Base-by-base conservation (phyloP, 2,113 vertebrate species). In the Gallinago jamesoni region DNA sequence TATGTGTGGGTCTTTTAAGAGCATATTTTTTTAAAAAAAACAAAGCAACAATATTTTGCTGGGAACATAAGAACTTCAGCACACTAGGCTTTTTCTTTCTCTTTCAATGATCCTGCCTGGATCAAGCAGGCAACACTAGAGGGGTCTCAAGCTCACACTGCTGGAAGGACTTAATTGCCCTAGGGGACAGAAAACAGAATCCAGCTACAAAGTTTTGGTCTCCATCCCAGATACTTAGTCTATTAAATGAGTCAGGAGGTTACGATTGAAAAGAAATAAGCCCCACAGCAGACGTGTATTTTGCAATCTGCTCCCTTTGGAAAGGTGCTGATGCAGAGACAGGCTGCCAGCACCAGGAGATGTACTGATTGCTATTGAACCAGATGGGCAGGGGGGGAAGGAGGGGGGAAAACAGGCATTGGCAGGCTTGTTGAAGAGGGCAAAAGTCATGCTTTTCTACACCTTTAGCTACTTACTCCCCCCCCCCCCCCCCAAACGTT, bases 181-280 rank as follows among this genome's bases (percentile, higher is more conserved):
- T 50, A 3, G 69, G 84, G 91, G 77, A 96, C 66, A 94, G 67
- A 94, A 85, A 94, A 80, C 81, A 87, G 81, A 77, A 95, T 48
- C 89, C 94, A 94, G 91, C 96, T 87, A 95, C 96, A 91, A 94
- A 94, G 92, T 70, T 94, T 93, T 96, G 95, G 95, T 96, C 74
- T 96, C 81, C 33, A 50, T 95, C 96, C 96, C 96, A 96, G 87
- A 85, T 48, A 55, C 66, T 92, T 70, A 67, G 84, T 92, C 89
- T 70, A 83, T 95, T 85, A 94, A 95, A 80, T 28, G 81, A 96
- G 95, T 85, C 89, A 69, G 95, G 93, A 91, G 94, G 96, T 96
- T 95, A 63, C 0, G 6, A 62, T 27, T 97, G 95, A 95, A 94
- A 70, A 91, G 80, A 81, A 41, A 82, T 55, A 35, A 89, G 66